Conservation (phyloP, 2,797 vertebrate genomes). For the Selene dorsalis region DNA sequence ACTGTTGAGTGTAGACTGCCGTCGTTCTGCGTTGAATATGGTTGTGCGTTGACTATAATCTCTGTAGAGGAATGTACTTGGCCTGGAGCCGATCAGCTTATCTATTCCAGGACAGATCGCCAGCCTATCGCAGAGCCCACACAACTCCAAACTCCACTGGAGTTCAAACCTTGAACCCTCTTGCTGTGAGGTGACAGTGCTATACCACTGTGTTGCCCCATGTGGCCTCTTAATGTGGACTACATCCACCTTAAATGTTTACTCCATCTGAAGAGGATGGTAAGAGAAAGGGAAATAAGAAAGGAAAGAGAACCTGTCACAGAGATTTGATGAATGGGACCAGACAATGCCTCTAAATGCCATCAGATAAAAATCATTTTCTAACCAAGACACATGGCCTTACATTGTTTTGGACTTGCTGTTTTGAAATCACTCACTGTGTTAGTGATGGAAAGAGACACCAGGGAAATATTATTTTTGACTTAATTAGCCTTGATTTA, state of each 20-base stretch:
- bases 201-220: too few relatives aligned
- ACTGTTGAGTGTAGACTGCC: too few relatives aligned
- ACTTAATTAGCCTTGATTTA: background rate
- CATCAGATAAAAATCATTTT: conserved; percentile 33
- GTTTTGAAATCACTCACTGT: conserved; percentile 1
- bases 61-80: too few relatives aligned
- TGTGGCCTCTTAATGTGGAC: background rate
- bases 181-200: too few relatives aligned
- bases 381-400: background rate
- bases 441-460: background rate
- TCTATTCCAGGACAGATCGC: too few relatives aligned
- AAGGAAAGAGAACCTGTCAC: conserved; percentile 19
- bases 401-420: conserved; percentile 8
- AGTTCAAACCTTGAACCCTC: too few relatives aligned
- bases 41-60: too few relatives aligned
- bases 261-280: background rate
- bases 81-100: too few relatives aligned
- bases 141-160: too few relatives aligned
- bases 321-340: conserved; percentile 22
- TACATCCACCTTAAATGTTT: background rate
- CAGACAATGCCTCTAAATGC: conserved; percentile 41
- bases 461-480: background rate
- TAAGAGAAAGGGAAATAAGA: conserved; percentile 2
- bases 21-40: too few relatives aligned
- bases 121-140: too few relatives aligned